A percentile compares a stretch with the other conserved stretches of the same genome.
phyloP scores from a whole-genome alignment of 2,888 invertebrate species.

The Chromoteleia sp. region DNA sequence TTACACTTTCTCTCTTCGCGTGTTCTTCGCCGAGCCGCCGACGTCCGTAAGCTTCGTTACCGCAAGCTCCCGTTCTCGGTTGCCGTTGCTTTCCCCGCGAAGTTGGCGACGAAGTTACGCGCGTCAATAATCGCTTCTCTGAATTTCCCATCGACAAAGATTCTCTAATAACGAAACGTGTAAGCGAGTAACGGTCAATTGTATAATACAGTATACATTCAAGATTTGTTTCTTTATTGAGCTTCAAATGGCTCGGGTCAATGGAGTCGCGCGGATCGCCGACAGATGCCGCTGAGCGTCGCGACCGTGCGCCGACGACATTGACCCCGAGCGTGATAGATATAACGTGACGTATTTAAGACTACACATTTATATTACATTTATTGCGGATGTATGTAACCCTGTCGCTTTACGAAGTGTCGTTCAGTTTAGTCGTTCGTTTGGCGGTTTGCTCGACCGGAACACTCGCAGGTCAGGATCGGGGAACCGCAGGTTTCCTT shows the following conservation, averaged over 20 bases:
- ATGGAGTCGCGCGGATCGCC: slow-evolving; percentile 68
- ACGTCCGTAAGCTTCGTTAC: slow-evolving; percentile 51
- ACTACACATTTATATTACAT: slow-evolving; percentile 82
- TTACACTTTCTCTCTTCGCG: slow-evolving; percentile 80
- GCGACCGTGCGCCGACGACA: slow-evolving; percentile 59
- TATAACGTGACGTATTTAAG: slow-evolving; percentile 78
- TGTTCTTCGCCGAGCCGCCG: slow-evolving; percentile 44
- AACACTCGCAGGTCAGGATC: slow-evolving; percentile 44
- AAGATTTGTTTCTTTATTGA: slow-evolving; percentile 78
- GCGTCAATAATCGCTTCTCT: slow-evolving; percentile 35
- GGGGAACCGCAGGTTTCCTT: slow-evolving; percentile 24
- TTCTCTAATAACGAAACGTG: slow-evolving; percentile 80
- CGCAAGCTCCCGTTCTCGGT: slow-evolving; percentile 37
- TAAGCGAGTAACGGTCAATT: slow-evolving; percentile 81
- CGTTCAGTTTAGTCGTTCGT: slow-evolving; percentile 60
- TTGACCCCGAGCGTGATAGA: slow-evolving; percentile 74
- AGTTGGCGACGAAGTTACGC: slow-evolving; percentile 26
- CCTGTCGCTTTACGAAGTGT: slow-evolving; percentile 76
- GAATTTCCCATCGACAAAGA: slow-evolving; percentile 70
- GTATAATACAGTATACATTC: slow-evolving; percentile 80
- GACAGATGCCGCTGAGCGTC: slow-evolving; percentile 43
- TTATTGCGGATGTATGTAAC: slow-evolving; percentile 80
- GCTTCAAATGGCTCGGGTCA: slow-evolving; percentile 75
- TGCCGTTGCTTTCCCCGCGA: slow-evolving; percentile 11
- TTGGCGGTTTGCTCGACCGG: slow-evolving; percentile 63